Base-by-base conservation (phyloP, 2,797 vertebrate species). In the Enteromius treurensis region DNA sequence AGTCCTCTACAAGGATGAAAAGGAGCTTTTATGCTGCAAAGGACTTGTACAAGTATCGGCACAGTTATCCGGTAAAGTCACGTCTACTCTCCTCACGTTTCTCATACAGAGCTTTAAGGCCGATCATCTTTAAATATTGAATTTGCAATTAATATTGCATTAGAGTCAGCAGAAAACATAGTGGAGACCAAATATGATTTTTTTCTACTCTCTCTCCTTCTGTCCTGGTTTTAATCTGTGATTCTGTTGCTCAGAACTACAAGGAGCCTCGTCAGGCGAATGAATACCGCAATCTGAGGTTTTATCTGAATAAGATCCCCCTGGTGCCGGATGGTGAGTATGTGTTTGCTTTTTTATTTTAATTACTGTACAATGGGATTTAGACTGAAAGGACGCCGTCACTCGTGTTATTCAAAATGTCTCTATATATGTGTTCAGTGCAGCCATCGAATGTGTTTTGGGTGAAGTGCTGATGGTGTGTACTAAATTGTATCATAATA, bases 301-400 rank as follows among this genome's bases (percentile, higher is more conserved):
- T 99, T 94, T 99, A 99, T 93, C 94, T 97, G 92, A 98, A 99
- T 91, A 99, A 98, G 93, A 98, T 98, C 88, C 97, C 97, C 1
- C 96, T 98, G 86, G 96, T 98, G 47, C 98, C 98, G 79, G 98
- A 99, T 77, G 97, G 98, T 99, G 91, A 96, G 96, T 92, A 26
- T 78, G 60, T 67, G n/a, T 78, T 70, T 67, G 10, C 26, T 51
- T 70, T 49, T 40, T 68, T 11, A 0, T 47, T 80, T n/a, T 29
- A 55, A 45, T 21, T 32, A 64, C n/a, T 42, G 3, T 26, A 19
- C 14, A 49, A 47, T 51, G 23, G 17, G 8, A 51, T 53, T n/a
- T 68, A 29, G 0, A 55, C 32, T 55, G 32, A 26, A 26, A 37
- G 5, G 10, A 21, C 2, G 5, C 47, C 49, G 53, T 74, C 13